phyloP scores from a whole-genome alignment of 2,113 vertebrate species.

The Petrocephalus zakoni region DNA sequence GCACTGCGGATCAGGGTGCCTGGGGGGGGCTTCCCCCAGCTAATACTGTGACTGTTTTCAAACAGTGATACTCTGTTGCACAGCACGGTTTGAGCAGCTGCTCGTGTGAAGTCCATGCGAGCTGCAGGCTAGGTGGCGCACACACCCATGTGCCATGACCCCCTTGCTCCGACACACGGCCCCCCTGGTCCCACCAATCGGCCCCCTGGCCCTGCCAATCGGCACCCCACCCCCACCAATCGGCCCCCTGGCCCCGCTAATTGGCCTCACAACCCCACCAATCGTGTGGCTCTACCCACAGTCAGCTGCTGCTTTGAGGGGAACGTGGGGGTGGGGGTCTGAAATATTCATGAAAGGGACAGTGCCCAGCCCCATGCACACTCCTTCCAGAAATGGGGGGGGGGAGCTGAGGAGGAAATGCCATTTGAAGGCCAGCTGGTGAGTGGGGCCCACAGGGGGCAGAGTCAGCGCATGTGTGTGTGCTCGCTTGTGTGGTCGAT shows the following conservation, averaged over 20 bases:
- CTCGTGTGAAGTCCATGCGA: neutral
- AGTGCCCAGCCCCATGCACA: neutral
- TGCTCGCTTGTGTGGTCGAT: neutral
- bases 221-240: too few relatives aligned
- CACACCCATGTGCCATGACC: too few relatives aligned
- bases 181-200: too few relatives aligned
- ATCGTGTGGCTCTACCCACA: neutral
- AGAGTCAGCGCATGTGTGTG: neutral
- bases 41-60: neutral
- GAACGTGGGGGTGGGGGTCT: neutral
- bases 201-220: too few relatives aligned
- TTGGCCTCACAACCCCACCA: too few relatives aligned
- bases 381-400: neutral
- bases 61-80: neutral
- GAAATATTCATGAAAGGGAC: neutral
- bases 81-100: neutral
- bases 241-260: too few relatives aligned
- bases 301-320: neutral
- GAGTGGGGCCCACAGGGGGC: neutral
- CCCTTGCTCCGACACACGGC: too few relatives aligned
- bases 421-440: neutral
- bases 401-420: neutral
- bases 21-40: neutral
- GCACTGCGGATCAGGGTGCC: neutral
- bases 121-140: neutral